These are phyloP conservation scores for Spea bombifrons DNA, from an alignment of 2,113 vertebrate species.

Conservation along the genomic window DNA sequence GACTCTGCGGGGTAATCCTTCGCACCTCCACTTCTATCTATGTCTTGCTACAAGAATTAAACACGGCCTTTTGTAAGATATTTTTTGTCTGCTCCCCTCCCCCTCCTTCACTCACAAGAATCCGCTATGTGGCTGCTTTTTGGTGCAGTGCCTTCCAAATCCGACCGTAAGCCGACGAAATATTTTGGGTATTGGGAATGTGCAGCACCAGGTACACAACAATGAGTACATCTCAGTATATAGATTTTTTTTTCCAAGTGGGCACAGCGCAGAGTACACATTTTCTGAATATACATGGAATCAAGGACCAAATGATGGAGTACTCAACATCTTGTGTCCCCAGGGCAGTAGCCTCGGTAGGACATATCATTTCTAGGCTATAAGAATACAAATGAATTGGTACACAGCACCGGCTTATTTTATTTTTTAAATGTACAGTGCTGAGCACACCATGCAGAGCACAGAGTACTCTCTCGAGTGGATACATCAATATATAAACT, in stretches of 20 bases:
- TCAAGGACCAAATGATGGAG: too few species aligned
- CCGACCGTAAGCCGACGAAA: constrained; percentile 18
- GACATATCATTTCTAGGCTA: too few species aligned
- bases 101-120: constrained; percentile 8
- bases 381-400: too few species aligned
- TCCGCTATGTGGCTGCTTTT: constrained; percentile 43
- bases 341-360: too few species aligned
- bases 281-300: background rate
- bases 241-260: too few species aligned
- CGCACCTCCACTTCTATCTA: background rate
- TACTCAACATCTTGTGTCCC: too few species aligned
- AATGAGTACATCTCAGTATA: background rate
- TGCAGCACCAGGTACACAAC: background rate
- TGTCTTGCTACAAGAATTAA: constrained; percentile 21
- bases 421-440: too few species aligned
- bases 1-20: constrained; percentile 9
- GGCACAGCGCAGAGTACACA: constrained; percentile 2
- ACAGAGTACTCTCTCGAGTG: background rate
- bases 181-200: too few species aligned
- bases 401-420: too few species aligned
- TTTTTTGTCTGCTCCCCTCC: constrained; percentile 3
- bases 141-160: constrained; percentile 54
- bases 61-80: constrained; percentile 27
- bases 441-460: too few species aligned
- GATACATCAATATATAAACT: background rate